Evolutionary conservation across 2,888 invertebrate genomes (phyloP).

Genomic region (Sesamia inferens): DNA sequence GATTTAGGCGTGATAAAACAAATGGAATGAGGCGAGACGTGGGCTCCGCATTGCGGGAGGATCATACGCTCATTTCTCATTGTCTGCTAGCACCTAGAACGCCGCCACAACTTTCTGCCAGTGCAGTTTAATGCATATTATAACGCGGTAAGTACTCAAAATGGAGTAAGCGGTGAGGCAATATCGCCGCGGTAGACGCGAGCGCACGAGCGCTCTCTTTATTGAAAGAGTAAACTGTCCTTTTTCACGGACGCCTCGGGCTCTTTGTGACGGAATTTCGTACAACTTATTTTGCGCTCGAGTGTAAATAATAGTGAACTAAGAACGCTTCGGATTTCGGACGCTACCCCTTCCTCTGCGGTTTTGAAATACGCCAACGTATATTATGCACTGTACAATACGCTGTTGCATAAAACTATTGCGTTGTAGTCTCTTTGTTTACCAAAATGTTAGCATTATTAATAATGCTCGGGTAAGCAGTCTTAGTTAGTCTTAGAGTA

Average conservation of each 20-base stretch:
- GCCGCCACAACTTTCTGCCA: constrained; percentile 81
- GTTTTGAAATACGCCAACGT: constrained; percentile 75
- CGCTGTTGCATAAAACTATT: constrained; percentile 72
- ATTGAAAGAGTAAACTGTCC: constrained; percentile 89
- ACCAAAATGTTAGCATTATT: constrained; percentile 65
- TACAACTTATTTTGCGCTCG: constrained; percentile 84
- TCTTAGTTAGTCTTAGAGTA: constrained; percentile 67
- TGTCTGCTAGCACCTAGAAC: constrained; percentile 82
- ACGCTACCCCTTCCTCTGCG: constrained; percentile 74
- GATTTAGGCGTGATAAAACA: constrained; percentile 88
- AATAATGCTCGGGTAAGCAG: constrained; percentile 64
- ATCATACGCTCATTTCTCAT: constrained; percentile 88
- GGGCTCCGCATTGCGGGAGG: constrained; percentile 86
- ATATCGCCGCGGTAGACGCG: constrained; percentile 80
- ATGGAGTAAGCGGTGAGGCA: constrained; percentile 83
- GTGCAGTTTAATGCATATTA: constrained; percentile 89
- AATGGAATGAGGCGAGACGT: constrained; percentile 81
- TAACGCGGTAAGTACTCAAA: constrained; percentile 87
- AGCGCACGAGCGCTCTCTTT: constrained; percentile 80
- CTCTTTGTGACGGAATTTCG: constrained; percentile 85
- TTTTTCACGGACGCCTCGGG: constrained; percentile 85
- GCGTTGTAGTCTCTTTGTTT: constrained; percentile 71
- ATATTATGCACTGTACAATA: constrained; percentile 71
- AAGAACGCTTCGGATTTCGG: constrained; percentile 79
- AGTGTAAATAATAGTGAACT: constrained; percentile 84